These are phyloP conservation scores for Lapara coniferarum DNA, from an alignment of 2,888 invertebrate species.

Conservation along the genomic window DNA sequence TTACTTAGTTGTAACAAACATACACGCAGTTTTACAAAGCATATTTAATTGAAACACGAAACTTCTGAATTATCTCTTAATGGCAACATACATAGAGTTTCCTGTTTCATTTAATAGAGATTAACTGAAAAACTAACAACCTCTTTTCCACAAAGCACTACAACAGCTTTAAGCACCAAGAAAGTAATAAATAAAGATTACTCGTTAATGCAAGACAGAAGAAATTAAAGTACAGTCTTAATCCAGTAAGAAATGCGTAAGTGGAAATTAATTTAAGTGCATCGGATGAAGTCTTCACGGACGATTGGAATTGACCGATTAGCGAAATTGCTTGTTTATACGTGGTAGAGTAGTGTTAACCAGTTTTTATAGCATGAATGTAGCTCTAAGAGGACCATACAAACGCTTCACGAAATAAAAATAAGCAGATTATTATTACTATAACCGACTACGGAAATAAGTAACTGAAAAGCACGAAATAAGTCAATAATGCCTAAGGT, in stretches of 20 bases:
- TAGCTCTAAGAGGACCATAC: no score
- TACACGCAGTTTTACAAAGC: no score
- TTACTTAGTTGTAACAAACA: no score
- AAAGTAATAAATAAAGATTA: conserved; percentile 4
- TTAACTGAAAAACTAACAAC: neutral
- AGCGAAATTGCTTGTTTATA: neutral
- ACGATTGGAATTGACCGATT: neutral
- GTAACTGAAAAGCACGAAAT: no score
- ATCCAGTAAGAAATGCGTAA: conserved; percentile 3
- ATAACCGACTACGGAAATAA: no score
- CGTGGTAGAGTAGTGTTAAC: neutral
- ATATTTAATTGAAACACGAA: no score
- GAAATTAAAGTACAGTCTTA: conserved; percentile 14
- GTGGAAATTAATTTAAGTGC: neutral
- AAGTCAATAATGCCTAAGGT: no score
- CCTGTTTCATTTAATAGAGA: neutral
- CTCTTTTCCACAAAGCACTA: neutral
- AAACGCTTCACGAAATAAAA: no score
- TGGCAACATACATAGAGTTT: neutral
- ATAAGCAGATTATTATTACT: no score
- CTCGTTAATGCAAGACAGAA: neutral
- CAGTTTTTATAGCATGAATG: no score
- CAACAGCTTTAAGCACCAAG: neutral
- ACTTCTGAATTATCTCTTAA: no score
- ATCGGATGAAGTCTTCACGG: neutral